Evolutionary conservation across 2,113 vertebrate genomes (phyloP).

Genomic region (Pavo muticus): DNA sequence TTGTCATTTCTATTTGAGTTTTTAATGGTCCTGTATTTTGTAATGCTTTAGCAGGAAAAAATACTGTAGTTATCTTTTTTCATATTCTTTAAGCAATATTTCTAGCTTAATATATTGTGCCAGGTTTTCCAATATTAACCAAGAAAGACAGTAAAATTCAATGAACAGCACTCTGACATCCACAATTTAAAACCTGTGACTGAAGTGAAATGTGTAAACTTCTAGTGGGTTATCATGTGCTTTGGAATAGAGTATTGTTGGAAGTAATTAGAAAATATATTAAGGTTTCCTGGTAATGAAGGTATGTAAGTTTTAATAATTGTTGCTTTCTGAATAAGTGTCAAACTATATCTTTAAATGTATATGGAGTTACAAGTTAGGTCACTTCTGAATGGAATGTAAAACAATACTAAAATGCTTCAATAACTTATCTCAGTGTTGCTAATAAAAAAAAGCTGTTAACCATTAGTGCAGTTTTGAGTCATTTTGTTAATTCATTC

Average conservation of each 20-base stretch:
- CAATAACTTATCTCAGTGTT: constrained; percentile 86
- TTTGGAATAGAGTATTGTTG: constrained; percentile 82
- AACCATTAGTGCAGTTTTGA: constrained; percentile 84
- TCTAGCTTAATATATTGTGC: constrained; percentile 81
- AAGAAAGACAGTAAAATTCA: constrained; percentile 77
- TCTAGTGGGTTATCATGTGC: constrained; percentile 81
- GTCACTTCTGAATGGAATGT: constrained; percentile 86
- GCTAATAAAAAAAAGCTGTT: constrained; percentile 87
- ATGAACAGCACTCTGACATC: constrained; percentile 72
- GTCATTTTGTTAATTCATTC: constrained; percentile 80
- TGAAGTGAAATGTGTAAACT: constrained; percentile 82
- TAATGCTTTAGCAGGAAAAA: constrained; percentile 81
- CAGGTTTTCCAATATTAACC: constrained; percentile 75
- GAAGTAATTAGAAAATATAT: constrained; percentile 81
- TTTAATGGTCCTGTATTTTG: constrained; percentile 81
- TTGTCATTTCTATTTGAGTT: constrained; percentile 78
- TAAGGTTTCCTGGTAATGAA: constrained; percentile 84
- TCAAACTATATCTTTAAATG: constrained; percentile 83
- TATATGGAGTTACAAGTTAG: constrained; percentile 85
- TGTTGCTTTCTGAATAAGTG: constrained; percentile 85
- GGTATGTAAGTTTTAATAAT: constrained; percentile 84
- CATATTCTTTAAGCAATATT: constrained; percentile 81
- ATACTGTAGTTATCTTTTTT: constrained; percentile 77
- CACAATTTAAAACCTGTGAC: constrained; percentile 76
- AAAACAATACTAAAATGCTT: constrained; percentile 86